Conservation (phyloP, 2,113 vertebrate genomes). For the Puffinus mauretanicus region DNA sequence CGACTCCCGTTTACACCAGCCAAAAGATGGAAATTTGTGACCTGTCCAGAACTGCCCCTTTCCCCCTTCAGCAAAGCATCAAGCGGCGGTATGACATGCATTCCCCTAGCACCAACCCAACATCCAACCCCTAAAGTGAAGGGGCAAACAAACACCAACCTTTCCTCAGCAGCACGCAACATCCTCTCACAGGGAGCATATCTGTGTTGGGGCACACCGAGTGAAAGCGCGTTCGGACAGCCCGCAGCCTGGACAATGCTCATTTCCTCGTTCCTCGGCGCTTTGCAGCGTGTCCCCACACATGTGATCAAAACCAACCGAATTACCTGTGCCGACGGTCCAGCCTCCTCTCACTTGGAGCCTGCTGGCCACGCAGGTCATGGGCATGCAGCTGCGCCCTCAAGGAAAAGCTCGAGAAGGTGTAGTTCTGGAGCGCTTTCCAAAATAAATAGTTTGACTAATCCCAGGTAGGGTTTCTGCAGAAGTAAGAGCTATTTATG, state of each 20-base stretch:
- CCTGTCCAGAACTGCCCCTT: neutral
- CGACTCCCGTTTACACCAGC: neutral
- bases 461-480: neutral
- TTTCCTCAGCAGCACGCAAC: neutral
- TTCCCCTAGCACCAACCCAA: neutral
- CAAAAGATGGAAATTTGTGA: neutral
- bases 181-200: neutral
- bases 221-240: accelerated
- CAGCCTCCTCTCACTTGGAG: neutral
- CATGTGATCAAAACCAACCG: neutral
- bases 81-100: accelerated
- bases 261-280: neutral
- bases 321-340: neutral
- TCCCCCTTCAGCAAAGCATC: neutral
- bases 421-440: neutral
- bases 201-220: neutral
- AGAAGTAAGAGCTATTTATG: neutral
- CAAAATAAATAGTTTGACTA: neutral
- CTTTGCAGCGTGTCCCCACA: neutral
- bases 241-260: neutral
- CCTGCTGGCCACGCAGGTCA: neutral
- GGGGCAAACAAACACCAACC: neutral
- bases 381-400: neutral
- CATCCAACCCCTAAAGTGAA: neutral
- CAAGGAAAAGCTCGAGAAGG: neutral